Evolutionary conservation across 2,113 vertebrate species (phyloP), one percentile per base, ranked within the genome.

Genomic region (Labrus mixtus): DNA sequence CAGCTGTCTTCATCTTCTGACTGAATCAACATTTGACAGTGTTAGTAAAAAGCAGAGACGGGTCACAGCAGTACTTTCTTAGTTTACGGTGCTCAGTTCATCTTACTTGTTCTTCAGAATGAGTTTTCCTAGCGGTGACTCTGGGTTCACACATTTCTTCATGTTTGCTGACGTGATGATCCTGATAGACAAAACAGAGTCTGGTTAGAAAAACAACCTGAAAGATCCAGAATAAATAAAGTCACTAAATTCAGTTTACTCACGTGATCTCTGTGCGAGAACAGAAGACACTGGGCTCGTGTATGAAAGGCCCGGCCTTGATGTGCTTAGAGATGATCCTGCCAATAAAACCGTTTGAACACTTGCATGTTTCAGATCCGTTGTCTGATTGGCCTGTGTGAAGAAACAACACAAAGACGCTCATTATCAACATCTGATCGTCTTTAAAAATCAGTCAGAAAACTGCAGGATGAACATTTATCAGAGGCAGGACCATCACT

Each of bases 101-200:
- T 73, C 46, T 76, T 51, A 84, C 82, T 8, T 76, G 16, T 36
- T 36, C 2, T 25, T 46, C 23, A 73, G 68, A 6, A 81, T 55
- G 15, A 10, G 15, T n/a, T 36, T 33, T 56, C 82, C 82, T 0
- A 77, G 11, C 3, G 3, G 8, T 5, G 78, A 73, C 37, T 56
- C 0, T 11, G 82, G 77, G 37, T 0, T 11, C 41, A 85, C 41
- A 10, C 78, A 85, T 61, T 78, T 81, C 0, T 70, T 4, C 43
- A 45, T 57, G 1, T 74, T 37, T 13, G 2, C 36, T 41, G 8
- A 33, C 8, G 48, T 81, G 6, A 68, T 37, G 29, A 51, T 6
- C 19, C 81, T 83, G 54, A 6, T 29, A 55, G n/a, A 43, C 10
- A 55, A n/a, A 41, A 60, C 8, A 51, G 25, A 22, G 45, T 4